Conservation (phyloP, 2,113 vertebrate genomes). For the Synchiropus splendidus region DNA sequence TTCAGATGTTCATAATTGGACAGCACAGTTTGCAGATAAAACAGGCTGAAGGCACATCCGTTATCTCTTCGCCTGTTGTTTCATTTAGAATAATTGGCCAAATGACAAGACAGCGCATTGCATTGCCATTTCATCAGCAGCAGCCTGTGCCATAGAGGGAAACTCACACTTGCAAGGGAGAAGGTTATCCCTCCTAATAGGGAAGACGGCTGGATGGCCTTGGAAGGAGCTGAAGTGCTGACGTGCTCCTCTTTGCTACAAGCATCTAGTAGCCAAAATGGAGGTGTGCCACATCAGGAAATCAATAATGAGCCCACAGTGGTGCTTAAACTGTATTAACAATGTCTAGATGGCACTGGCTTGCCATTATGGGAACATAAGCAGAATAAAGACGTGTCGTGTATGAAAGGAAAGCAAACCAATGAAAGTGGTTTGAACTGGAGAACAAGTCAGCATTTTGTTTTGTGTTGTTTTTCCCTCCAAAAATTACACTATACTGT, state of each 20-base stretch:
- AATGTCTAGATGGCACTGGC: slow-evolving; percentile 23
- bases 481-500: no score
- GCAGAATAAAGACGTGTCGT: slow-evolving; percentile 18
- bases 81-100: slow-evolving; percentile 62
- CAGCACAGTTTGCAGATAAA: slow-evolving; percentile 35
- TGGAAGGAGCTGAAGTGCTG: slow-evolving; percentile 16
- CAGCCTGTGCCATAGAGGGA: slow-evolving; percentile 52
- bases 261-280: slow-evolving; percentile 22
- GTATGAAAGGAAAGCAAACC: slow-evolving; percentile 19
- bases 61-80: slow-evolving; percentile 35
- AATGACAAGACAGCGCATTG: slow-evolving; percentile 56
- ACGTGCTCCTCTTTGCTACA: slow-evolving; percentile 6
- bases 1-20: no score
- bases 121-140: slow-evolving; percentile 58
- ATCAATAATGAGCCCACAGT: slow-evolving; percentile 45
- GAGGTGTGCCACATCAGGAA: slow-evolving; percentile 35
- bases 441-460: no score
- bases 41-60: slow-evolving; percentile 28
- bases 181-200: slow-evolving; percentile 52
- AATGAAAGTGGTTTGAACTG: neutral
- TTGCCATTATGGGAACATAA: slow-evolving; percentile 24
- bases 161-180: slow-evolving; percentile 28
- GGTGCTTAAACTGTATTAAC: slow-evolving; percentile 33
- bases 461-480: neutral
- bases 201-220: slow-evolving; percentile 32